A percentile compares a stretch with the other conserved stretches of the same genome.
Conservation (phyloP, 2,113 vertebrate species). For the Hippocampus barbouri region DNA sequence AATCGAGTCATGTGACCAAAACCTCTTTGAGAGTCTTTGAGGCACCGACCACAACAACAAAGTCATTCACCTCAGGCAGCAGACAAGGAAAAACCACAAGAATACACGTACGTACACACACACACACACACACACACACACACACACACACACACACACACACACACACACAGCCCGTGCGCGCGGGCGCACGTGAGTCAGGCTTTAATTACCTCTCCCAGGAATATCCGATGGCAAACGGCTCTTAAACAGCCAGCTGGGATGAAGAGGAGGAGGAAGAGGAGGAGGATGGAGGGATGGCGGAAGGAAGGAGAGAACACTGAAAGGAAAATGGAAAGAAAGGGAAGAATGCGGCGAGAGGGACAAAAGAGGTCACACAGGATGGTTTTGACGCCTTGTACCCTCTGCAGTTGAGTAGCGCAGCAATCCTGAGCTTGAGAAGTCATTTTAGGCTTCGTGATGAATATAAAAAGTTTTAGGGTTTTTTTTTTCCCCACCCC, state of each 20-base stretch:
- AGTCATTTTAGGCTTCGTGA: not conserved
- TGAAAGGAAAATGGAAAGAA: constrained; percentile 1
- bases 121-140: constrained; percentile 20
- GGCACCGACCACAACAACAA: not conserved
- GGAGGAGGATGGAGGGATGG: not conserved
- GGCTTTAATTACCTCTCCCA: constrained; percentile 74
- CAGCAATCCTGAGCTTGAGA: not conserved
- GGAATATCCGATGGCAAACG: constrained; percentile 74
- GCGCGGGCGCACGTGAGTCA: constrained; percentile 43
- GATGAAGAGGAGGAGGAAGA: constrained; percentile 25
- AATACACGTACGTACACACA: constrained; percentile 15
- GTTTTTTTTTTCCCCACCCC: too few relatives aligned
- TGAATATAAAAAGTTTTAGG: not conserved
- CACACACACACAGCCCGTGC: constrained; percentile 18
- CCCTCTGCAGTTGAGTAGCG: not conserved
- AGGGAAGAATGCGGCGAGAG: not conserved
- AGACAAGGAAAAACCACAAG: constrained; percentile 30
- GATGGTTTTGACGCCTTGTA: not conserved
- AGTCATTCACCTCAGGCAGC: not conserved
- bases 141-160: constrained; percentile 9
- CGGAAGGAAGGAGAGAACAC: not conserved
- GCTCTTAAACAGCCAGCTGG: constrained; percentile 70
- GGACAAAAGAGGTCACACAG: not conserved
- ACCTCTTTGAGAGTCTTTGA: not conserved
- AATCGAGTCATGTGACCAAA: constrained; percentile 3